Conservation (phyloP, 2,888 invertebrate species). For the Mechanitis messenoides region DNA sequence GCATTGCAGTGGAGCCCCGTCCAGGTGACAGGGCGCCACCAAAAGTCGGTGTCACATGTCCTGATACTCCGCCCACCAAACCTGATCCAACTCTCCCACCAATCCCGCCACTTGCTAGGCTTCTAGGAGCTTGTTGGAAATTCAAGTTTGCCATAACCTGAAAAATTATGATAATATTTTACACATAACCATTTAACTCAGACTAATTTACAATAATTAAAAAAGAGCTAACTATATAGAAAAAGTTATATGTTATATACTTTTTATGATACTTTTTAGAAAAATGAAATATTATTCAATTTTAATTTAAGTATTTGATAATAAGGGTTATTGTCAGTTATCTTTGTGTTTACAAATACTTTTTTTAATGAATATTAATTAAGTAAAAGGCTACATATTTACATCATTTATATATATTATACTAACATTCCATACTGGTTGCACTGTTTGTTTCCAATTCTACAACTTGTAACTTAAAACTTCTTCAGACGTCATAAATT, state of each 20-base stretch:
- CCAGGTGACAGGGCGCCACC: slow-evolving; percentile 70
- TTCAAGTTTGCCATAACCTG: slow-evolving; percentile 96
- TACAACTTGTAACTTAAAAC: slow-evolving; percentile 13
- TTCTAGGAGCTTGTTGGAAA: slow-evolving; percentile 92
- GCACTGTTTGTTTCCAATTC: slow-evolving; percentile 16
- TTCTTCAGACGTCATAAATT: slow-evolving; percentile 22
- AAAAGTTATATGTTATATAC: no score
- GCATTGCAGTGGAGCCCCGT: slow-evolving; percentile 63
- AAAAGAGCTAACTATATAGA: no score
- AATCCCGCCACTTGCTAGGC: slow-evolving; percentile 84
- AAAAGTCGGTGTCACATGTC: slow-evolving; percentile 74
- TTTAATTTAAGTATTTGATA: slow-evolving; percentile 17
- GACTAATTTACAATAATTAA: no score
- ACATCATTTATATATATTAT: slow-evolving; percentile 9
- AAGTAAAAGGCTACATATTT: background rate
- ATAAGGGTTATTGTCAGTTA: slow-evolving; percentile 19
- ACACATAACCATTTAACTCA: no score
- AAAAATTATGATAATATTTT: slow-evolving; percentile 29
- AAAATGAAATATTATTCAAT: background rate
- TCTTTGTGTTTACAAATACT: slow-evolving; percentile 11
- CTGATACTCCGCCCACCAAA: slow-evolving; percentile 83
- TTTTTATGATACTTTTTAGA: no score
- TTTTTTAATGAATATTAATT: no score
- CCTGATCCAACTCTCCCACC: slow-evolving; percentile 78
- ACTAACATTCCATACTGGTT: slow-evolving; percentile 26